Conservation (phyloP, 2,888 invertebrate genomes). For the Nowickia ferox region DNA sequence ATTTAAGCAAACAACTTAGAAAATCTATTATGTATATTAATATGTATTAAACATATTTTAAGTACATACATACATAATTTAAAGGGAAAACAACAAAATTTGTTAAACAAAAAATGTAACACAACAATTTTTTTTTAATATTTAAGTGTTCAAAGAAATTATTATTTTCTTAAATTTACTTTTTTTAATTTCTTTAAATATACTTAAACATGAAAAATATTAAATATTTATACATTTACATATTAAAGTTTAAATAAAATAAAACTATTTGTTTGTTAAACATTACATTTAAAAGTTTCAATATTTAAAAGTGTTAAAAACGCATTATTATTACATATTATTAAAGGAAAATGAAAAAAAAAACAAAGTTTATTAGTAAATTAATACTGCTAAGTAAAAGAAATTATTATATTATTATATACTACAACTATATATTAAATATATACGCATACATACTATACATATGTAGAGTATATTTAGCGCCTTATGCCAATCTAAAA, state of each 20-base stretch:
- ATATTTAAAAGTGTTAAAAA: conserved; percentile 68
- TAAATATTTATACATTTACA: conserved; percentile 62
- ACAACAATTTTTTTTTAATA: conserved; percentile 59
- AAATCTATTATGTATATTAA: conserved; percentile 47
- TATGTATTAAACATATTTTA: conserved; percentile 44
- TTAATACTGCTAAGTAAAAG: conserved; percentile 44
- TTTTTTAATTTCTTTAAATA: conserved; percentile 47
- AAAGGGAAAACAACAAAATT: conserved; percentile 48
- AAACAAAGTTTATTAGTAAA: conserved; percentile 54
- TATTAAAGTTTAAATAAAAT: conserved; percentile 48
- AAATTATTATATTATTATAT: conserved; percentile 44
- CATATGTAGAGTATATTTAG: conserved; percentile 67
- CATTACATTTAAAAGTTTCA: conserved; percentile 64
- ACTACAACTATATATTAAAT: conserved; percentile 36
- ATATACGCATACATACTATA: conserved; percentile 66
- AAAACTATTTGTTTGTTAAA: conserved; percentile 62
- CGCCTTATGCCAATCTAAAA: conserved; percentile 70
- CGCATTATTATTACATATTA: conserved; percentile 63
- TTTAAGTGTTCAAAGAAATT: conserved; percentile 61
- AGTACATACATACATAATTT: no score
- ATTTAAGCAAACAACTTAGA: conserved; percentile 50
- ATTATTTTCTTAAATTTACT: conserved; percentile 48
- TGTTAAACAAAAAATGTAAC: conserved; percentile 50
- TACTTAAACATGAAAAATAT: conserved; percentile 30
- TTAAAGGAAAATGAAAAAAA: conserved; percentile 40